Evolutionary conservation across 92 coral and sea anemone genomes (phyloP).

Genomic region (Palythoa grandiflora): DNA sequence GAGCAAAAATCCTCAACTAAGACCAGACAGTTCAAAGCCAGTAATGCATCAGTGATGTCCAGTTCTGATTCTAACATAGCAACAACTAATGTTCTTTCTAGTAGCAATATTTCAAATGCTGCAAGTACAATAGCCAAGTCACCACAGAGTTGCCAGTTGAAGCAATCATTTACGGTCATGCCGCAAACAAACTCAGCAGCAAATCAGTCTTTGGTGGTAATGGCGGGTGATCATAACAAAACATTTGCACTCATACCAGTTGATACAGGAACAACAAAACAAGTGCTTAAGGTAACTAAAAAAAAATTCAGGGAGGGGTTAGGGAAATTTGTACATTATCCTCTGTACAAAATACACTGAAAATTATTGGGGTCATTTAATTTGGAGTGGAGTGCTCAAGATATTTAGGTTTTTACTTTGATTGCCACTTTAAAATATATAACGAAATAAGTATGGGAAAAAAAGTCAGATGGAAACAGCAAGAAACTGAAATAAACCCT

Average conservation of each 20-base stretch:
- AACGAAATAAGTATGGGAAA: no score
- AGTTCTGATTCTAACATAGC: neutral
- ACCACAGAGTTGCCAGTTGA: neutral
- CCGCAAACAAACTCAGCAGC: constrained; percentile 8
- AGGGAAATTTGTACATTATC: neutral
- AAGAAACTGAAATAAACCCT: no score
- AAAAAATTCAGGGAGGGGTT: neutral
- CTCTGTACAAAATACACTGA: neutral
- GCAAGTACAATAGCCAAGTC: neutral
- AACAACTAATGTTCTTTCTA: neutral
- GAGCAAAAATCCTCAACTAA: neutral
- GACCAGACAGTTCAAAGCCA: neutral
- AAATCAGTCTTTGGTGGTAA: constrained; percentile 24
- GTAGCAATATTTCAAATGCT: neutral
- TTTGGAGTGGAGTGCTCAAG: no score
- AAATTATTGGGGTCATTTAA: no score
- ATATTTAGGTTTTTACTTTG: no score
- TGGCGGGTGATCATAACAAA: constrained; percentile 44
- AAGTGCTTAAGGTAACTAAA: neutral
- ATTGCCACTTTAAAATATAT: no score
- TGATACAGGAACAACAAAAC: constrained; percentile 30
- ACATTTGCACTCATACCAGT: constrained; percentile 46
- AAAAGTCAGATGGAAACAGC: no score
- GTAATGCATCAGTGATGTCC: neutral
- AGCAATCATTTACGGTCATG: constrained; percentile 30